Evolutionary conservation across 1,140 invertebrate genomes (phyloP).

Genomic region (Trichonephila clavipes): DNA sequence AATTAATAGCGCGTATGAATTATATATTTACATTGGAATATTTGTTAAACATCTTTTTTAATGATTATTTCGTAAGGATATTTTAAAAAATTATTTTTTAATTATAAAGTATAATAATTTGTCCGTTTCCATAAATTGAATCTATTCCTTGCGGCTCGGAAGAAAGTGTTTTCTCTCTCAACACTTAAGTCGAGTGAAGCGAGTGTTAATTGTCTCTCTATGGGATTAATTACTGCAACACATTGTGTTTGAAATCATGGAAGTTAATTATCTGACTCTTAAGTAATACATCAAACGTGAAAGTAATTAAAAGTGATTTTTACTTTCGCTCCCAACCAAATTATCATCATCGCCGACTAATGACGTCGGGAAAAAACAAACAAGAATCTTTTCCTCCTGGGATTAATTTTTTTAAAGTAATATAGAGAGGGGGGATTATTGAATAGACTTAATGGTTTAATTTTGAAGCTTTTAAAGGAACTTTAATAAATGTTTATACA

Average conservation of each 20-base stretch:
- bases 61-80: no score
- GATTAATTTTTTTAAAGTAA: background rate
- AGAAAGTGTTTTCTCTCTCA: background rate
- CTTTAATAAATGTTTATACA: background rate
- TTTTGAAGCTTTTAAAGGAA: background rate
- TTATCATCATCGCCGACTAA: background rate
- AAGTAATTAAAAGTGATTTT: slow-evolving; percentile 38
- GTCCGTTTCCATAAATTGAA: no score
- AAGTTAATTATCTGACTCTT: background rate
- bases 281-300: slow-evolving; percentile 13
- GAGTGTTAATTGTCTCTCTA: background rate
- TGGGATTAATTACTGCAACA: slow-evolving; percentile 20
- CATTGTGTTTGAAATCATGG: background rate
- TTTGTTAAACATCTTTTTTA: no score
- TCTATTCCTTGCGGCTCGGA: background rate
- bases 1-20: no score
- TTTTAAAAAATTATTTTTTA: no score
- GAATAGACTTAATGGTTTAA: background rate
- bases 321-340: background rate
- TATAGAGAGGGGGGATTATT: background rate
- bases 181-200: background rate
- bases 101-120: no score
- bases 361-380: background rate
- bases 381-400: background rate
- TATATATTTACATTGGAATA: no score